Evolutionary conservation across 2,797 vertebrate species (phyloP).

Genomic region (Phoebastria nigripes): DNA sequence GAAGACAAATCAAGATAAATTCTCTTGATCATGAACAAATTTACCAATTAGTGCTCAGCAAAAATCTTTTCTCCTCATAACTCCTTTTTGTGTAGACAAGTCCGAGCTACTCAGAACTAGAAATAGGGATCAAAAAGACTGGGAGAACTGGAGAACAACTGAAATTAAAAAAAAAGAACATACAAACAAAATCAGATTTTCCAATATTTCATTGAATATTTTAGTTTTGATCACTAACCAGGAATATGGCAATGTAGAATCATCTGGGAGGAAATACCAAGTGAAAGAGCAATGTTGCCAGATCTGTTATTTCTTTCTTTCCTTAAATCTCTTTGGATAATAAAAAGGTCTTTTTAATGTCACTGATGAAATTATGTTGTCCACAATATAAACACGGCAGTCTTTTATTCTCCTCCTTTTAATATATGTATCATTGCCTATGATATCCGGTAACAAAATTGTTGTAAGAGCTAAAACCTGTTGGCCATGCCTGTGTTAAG

Average conservation of each 20-base stretch:
- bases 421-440: not conserved
- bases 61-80: not conserved
- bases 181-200: not conserved
- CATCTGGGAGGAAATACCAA: not conserved
- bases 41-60: not conserved
- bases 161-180: accelerated
- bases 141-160: not conserved
- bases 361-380: not conserved
- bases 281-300: not conserved
- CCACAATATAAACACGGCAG: not conserved
- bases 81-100: not conserved
- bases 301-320: not conserved
- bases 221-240: not conserved
- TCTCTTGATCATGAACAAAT: not conserved
- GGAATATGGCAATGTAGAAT: not conserved
- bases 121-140: not conserved
- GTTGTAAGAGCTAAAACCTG: not conserved
- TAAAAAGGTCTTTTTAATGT: not conserved
- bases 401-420: not conserved
- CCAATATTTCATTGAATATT: not conserved
- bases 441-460: not conserved
- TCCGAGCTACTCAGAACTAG: not conserved
- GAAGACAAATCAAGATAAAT: not conserved
- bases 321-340: not conserved
- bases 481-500: not conserved